Conservation (phyloP, 2,888 invertebrate species). For the Copidosoma aretas region DNA sequence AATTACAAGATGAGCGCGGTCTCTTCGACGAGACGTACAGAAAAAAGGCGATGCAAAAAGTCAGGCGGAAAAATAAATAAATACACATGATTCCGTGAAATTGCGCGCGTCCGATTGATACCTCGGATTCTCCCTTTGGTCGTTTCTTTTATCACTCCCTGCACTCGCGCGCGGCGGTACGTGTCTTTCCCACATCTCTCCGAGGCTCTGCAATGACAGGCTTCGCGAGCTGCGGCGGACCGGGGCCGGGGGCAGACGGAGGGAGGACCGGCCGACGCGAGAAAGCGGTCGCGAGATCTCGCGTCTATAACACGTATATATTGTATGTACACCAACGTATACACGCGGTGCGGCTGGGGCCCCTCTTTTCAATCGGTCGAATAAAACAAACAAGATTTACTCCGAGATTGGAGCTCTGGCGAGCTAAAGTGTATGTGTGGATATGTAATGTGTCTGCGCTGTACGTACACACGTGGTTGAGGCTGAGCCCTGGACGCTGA, state of each 20-base stretch:
- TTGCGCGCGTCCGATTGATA: constrained; percentile 38
- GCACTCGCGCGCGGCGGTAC: background rate
- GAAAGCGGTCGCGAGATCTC: constrained; percentile 24
- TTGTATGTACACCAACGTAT: background rate
- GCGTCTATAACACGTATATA: background rate
- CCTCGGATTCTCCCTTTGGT: constrained; percentile 20
- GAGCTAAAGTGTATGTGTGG: background rate
- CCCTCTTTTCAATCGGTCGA: constrained; percentile 35
- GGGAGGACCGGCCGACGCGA: constrained; percentile 13
- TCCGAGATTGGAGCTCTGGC: constrained; percentile 36
- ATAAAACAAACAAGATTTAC: constrained; percentile 53
- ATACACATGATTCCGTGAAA: constrained; percentile 38
- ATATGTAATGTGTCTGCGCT: too few relatives aligned
- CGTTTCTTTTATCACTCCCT: constrained; percentile 35
- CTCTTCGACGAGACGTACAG: too few relatives aligned
- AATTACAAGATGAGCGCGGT: background rate
- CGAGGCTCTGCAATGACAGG: constrained; percentile 34
- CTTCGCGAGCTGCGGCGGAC: constrained; percentile 2
- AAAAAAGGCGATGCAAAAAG: background rate
- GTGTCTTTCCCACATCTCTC: constrained; percentile 36
- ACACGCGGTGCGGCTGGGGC: background rate
- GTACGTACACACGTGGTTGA: too few relatives aligned
- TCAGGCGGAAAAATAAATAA: constrained; percentile 31
- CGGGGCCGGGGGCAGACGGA: background rate
- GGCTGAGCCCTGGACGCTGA: background rate